Evolutionary conservation across 2,113 vertebrate species (phyloP).

Genomic region (Acinonyx jubatus): DNA sequence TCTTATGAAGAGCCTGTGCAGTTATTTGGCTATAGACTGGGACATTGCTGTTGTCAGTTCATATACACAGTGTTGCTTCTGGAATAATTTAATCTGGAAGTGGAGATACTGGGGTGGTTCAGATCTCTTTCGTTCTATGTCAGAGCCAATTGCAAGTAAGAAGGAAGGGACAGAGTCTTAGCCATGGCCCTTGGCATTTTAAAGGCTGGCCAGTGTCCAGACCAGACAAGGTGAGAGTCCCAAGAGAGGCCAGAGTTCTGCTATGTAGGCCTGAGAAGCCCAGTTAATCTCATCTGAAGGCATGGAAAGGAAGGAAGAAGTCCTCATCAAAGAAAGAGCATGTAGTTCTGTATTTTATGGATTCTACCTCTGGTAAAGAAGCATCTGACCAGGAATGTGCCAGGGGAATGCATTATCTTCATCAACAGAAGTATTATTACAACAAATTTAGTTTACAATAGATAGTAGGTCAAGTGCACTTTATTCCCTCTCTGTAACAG

Average conservation of each 20-base stretch:
- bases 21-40: not conserved
- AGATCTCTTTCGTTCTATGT: constrained; percentile 18
- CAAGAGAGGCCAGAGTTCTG: not conserved
- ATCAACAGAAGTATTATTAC: not conserved
- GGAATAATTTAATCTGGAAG: not conserved
- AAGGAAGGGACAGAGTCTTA: not conserved
- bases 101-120: not conserved
- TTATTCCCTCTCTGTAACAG: constrained; percentile 30
- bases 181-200: not conserved
- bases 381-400: not conserved
- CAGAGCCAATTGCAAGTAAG: not conserved
- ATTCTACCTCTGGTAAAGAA: not conserved
- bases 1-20: not conserved
- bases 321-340: not conserved
- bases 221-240: not conserved
- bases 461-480: not conserved
- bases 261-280: not conserved
- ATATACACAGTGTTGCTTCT: not conserved
- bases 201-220: not conserved
- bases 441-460: not conserved
- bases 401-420: not conserved
- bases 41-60: not conserved
- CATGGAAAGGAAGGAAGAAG: not conserved
- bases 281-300: not conserved
- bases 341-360: not conserved